Percentiles rank a stretch among this genome's conserved stretches.
Conservation (phyloP, 35 echinoderm and acorn worm genomes). For the Apostichopus californicus region DNA sequence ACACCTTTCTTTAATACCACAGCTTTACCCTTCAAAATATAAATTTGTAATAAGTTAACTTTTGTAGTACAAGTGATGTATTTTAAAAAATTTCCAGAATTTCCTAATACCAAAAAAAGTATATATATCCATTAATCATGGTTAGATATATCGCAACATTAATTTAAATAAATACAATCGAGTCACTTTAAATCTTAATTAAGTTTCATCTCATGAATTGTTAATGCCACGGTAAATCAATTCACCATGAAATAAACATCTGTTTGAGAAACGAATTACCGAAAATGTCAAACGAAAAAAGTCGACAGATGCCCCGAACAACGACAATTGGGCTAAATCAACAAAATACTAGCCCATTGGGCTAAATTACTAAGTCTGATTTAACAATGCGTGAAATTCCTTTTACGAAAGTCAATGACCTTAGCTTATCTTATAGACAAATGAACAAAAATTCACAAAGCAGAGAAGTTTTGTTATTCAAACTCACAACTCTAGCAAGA, state of each 20-base stretch:
- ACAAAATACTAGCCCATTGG: neutral
- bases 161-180: neutral
- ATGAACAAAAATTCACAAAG: neutral
- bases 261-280: neutral
- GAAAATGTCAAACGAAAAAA: neutral
- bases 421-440: neutral
- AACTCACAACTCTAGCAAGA: too few relatives aligned
- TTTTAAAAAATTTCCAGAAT: too few relatives aligned
- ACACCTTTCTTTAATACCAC: too few relatives aligned
- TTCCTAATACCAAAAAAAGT: too few relatives aligned
- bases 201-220: neutral
- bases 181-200: neutral
- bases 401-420: neutral
- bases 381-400: neutral
- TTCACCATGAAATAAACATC: neutral
- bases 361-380: neutral
- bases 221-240: neutral
- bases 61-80: too few relatives aligned
- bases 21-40: too few relatives aligned
- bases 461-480: too few relatives aligned
- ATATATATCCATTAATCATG: too few relatives aligned
- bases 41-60: too few relatives aligned
- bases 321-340: neutral
- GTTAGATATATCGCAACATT: too few relatives aligned
- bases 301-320: neutral